These are phyloP conservation scores for Antechinus flavipes DNA, from an alignment of 2,113 vertebrate genomes.

Conservation along the genomic window DNA sequence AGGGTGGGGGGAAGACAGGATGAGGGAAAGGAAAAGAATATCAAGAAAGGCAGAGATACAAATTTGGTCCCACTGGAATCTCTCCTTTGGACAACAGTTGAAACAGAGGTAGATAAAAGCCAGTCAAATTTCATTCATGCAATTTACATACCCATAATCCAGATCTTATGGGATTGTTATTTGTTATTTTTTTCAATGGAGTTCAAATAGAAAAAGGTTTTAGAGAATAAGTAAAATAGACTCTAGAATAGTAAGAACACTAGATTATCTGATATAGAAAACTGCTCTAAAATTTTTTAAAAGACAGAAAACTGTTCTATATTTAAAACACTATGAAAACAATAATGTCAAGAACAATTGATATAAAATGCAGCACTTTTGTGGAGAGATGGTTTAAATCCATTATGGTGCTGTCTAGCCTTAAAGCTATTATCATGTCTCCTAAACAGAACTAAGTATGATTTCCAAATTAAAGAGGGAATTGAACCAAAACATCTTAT, in stretches of 20 bases:
- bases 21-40: conserved; percentile 18
- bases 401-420: neutral
- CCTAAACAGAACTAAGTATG: neutral
- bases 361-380: neutral
- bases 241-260: neutral
- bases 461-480: neutral
- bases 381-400: neutral
- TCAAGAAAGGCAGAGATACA: conserved; percentile 1
- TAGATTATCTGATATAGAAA: neutral
- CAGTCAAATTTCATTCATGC: neutral
- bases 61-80: neutral
- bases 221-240: neutral
- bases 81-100: conserved; percentile 34
- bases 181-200: neutral
- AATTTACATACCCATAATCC: neutral
- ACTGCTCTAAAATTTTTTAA: neutral
- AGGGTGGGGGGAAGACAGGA: neutral
- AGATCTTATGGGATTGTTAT: neutral
- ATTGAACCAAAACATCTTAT: neutral
- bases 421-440: neutral
- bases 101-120: conserved; percentile 38
- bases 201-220: neutral
- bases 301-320: neutral
- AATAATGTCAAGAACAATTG: neutral
- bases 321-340: neutral